phyloP scores from a whole-genome alignment of 92 coral and sea anemone genomes.

The Bergia sp. region DNA sequence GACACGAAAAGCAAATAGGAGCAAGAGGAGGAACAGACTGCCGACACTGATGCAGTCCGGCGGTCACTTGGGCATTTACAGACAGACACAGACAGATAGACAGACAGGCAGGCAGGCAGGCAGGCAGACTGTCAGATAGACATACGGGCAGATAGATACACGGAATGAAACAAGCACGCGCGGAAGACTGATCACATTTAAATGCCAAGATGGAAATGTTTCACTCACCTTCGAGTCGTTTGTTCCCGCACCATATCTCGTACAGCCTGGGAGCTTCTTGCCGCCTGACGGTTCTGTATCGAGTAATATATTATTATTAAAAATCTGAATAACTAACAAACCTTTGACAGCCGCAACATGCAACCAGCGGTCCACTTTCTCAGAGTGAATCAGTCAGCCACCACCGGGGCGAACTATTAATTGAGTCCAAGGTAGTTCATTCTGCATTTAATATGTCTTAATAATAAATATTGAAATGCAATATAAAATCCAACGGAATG shows the following conservation, averaged over 20 bases:
- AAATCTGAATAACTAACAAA: neutral
- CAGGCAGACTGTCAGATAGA: no score
- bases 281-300: conserved; percentile 81
- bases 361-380: neutral
- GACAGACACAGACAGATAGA: neutral
- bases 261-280: conserved; percentile 83
- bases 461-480: no score
- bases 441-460: no score
- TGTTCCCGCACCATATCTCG: conserved; percentile 83
- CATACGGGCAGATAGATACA: neutral
- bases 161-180: neutral
- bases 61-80: neutral
- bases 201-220: neutral
- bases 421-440: no score
- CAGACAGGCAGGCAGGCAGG: no score
- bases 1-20: neutral
- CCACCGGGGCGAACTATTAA: no score
- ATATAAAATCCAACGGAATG: no score
- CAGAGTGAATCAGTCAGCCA: neutral
- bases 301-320: neutral
- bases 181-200: neutral
- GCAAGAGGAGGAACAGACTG: neutral
- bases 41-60: neutral
- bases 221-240: conserved; percentile 69
- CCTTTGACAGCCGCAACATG: neutral